Base-by-base conservation (phyloP, 92 coral and sea anemone genomes). In the Metridium senile region DNA sequence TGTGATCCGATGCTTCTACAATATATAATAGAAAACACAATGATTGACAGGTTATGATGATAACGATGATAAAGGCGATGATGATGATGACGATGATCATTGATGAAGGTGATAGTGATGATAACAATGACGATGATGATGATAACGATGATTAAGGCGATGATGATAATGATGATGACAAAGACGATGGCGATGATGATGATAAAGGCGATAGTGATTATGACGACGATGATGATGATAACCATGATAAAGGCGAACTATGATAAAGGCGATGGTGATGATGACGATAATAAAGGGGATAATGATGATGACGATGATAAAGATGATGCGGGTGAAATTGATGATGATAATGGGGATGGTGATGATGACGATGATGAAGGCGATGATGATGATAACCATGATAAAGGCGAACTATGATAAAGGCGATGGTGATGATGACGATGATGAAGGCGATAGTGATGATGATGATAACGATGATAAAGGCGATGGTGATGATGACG, bases 1-100 rank as follows among this genome's bases (percentile, higher is more conserved):
- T 94, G 70, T 91, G 92, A 51, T 94, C 98, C 0, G 98, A 94
- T 0, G 97, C 93, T 92, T 92, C 98, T 94, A 72, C n/a, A 57
- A 61, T 45, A 69, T n/a, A n/a, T n/a, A 39, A 52, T 43, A 59
- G 0, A 51, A 47, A 56, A 31, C 0, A 11, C 20, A 71, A 54
- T 19, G 26, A 39, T 6, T 39, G 6, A 39, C 49, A 54, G 3
- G 17, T 22, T 92, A 88, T 6, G 93, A 79, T 75, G 70, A 45
- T 35, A 90, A 81, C 54, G 85, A 87, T 49, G 76, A 18, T 28
- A 64, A 74, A 21, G 91, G 82, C 61, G 82, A 61, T 25, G 68
- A 47, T 26, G 27, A 69, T 76, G 58, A 67, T 74, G 57, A 74
- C 46, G 49, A 39, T 39, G 6, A 13, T n/a, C 49, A 39, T 4